These are phyloP conservation scores for Saguinus midas DNA, from an alignment of 2,113 vertebrate species.

Conservation along the genomic window DNA sequence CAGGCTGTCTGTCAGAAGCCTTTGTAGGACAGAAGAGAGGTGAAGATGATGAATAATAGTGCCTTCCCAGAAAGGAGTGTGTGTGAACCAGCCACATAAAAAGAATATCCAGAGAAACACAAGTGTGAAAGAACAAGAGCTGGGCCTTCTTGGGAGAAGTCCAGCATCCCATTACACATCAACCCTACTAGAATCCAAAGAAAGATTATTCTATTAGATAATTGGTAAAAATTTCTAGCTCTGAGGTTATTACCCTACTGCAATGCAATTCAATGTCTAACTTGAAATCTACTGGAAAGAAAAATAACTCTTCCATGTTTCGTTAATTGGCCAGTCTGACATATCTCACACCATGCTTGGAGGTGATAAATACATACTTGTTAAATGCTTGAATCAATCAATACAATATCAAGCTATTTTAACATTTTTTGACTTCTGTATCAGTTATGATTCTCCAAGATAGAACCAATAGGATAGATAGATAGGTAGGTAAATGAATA, in stretches of 20 bases:
- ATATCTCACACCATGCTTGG: rapidly evolving
- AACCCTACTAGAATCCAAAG: background rate
- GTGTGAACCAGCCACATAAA: background rate
- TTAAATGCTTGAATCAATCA: background rate
- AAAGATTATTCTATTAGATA: background rate
- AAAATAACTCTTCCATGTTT: background rate
- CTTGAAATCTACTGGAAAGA: background rate
- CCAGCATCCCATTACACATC: background rate
- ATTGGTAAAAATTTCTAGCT: background rate
- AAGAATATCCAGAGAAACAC: background rate
- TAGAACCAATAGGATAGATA: background rate
- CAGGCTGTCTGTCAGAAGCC: background rate
- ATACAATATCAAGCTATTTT: background rate
- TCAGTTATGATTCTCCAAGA: background rate
- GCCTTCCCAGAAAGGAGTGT: background rate
- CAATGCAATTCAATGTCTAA: background rate
- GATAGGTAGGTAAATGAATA: background rate
- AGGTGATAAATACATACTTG: background rate
- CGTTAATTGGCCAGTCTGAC: background rate
- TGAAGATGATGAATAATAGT: background rate
- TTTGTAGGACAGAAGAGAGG: background rate
- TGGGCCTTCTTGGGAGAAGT: background rate
- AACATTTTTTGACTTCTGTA: background rate
- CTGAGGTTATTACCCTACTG: background rate
- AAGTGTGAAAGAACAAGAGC: background rate